Base-by-base conservation (phyloP, 2,888 invertebrate species). In the Dynastes tityus region DNA sequence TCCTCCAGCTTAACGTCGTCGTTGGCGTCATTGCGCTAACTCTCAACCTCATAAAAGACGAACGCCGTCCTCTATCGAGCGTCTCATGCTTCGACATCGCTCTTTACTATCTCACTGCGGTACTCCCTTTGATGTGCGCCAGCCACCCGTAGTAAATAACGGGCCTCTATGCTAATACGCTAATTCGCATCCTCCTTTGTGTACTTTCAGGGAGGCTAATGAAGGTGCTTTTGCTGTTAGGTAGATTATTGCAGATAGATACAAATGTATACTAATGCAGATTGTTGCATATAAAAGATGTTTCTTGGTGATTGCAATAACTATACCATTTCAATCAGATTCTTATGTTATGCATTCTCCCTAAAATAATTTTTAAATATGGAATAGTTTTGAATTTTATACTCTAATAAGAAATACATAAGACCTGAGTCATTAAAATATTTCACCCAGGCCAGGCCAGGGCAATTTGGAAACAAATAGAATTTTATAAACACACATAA, bases 111-210 rank as follows among this genome's bases (percentile, higher is more conserved):
- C 22, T 55, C 45, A 22, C 55, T 49, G 32, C 37, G 37, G 61
- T 45, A 37, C 13, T 51, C 37, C 45, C 77, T 77, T 77, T 77
- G 77, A 77, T 70, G 70, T 71, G 77, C 27, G 61, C 45, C 77
- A 63, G 37, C 77, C 61, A 61, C n/a, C 70, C 63, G 77, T 65
- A 40, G 45, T 27, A 67, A 67, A 67, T 67, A 40, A 67, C 65
- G 51, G 29, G 51, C 40, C 27, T 61, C 70, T 77, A 63, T 71
- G 77, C 82, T 82, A 82, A 82, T 82, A 80, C 61, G 82, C 78
- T 82, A 82, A 82, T 81, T 82, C 78, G 78, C 77, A 77, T 79
- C 67, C 80, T 81, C 73, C 58, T 58, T 80, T 82, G 80, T 70
- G 77, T 76, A 65, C 53, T 53, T 55, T 32, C 63, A 32, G 76